Evolutionary conservation across 35 echinoderm and acorn worm species (phyloP).

Genomic region (Antedon bifida): DNA sequence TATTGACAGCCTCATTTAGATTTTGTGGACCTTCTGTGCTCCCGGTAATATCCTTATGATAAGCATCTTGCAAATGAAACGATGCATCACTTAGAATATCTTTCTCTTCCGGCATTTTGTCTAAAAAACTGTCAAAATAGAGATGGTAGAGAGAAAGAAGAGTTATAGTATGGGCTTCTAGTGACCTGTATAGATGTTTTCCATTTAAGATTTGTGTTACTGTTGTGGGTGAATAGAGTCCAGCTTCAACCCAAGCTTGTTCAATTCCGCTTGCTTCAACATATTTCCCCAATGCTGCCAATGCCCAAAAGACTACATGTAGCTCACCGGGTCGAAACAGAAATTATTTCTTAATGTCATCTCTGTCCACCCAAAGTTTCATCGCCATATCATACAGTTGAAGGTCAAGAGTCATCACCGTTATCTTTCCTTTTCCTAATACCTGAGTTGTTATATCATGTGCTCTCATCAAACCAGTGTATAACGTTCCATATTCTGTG

Average conservation of each 20-base stretch:
- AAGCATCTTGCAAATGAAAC: neutral
- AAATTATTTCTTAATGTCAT: conserved; percentile 6
- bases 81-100: neutral
- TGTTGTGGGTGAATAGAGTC: neutral
- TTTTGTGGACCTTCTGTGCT: neutral
- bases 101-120: neutral
- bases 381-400: conserved; percentile 8
- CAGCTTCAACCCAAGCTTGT: neutral
- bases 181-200: conserved; percentile 1
- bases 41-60: neutral
- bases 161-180: neutral
- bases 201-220: conserved; percentile 5
- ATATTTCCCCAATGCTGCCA: neutral
- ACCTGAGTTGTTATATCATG: neutral
- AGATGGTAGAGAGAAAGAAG: neutral
- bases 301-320: neutral
- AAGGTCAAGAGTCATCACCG: conserved; percentile 10
- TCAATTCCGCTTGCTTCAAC: conserved; percentile 6
- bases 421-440: neutral
- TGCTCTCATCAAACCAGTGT: neutral
- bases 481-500: neutral
- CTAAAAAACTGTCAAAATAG: neutral
- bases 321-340: neutral
- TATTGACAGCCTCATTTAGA: neutral
- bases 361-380: conserved; percentile 9